Conservation (phyloP, 2,113 vertebrate species). For the Ahaetulla prasina region DNA sequence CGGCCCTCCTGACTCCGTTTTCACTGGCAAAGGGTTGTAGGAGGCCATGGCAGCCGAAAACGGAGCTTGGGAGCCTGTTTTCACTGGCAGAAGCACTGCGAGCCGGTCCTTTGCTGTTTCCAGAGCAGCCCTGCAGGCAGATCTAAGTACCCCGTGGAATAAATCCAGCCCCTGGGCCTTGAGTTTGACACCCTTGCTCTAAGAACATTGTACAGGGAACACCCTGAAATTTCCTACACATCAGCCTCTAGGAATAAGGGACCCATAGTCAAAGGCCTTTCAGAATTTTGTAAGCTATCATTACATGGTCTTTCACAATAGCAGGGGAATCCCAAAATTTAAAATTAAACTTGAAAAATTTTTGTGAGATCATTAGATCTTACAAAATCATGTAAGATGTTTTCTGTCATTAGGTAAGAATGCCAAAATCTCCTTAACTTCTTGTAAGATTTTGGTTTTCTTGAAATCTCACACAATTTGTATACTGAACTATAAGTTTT, state of each 20-base stretch:
- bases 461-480: background rate
- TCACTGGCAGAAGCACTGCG: too few relatives aligned
- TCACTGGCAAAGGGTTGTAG: too few relatives aligned
- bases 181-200: too few relatives aligned
- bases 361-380: background rate
- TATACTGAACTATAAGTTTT: background rate
- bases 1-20: too few relatives aligned
- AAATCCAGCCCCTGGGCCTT: too few relatives aligned
- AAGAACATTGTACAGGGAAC: background rate
- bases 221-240: background rate
- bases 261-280: background rate
- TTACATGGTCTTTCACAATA: background rate
- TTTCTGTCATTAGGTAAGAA: background rate
- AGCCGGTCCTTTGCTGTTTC: too few relatives aligned
- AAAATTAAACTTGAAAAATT: background rate
- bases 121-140: too few relatives aligned
- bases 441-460: background rate
- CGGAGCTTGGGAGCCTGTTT: too few relatives aligned
- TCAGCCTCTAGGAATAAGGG: background rate
- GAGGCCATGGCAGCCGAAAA: too few relatives aligned
- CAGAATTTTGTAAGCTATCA: background rate
- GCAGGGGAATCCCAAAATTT: background rate
- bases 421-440: background rate
- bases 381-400: background rate
- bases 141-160: too few relatives aligned